Base-by-base conservation (phyloP, 2,888 invertebrate genomes). In the Gnatocerus cornutus region DNA sequence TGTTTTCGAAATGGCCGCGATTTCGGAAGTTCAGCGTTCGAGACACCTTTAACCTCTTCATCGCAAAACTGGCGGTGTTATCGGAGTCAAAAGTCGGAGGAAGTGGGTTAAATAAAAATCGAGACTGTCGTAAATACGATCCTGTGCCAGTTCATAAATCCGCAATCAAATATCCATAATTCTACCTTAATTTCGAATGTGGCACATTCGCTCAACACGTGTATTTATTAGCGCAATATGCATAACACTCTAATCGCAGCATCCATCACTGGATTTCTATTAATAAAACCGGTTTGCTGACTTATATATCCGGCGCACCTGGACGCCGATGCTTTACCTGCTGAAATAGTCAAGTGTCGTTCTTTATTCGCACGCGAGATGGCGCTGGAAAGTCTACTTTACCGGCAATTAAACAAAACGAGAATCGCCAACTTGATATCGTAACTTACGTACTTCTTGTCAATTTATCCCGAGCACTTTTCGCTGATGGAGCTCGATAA, bases 171-270 rank as follows among this genome's bases (percentile, higher is more conserved):
- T 61, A 61, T 41, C 30, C 65, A 62, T 62, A 70, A 55, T 12
- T 70, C 46, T 43, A 55, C 70, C 62, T 70, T 66, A 66, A 70
- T 70, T 70, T 30, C 4, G 53, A 56, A 48, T 50, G 63, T 50
- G 56, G 30, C 46, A 48, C 55, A 62, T 43, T 62, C 65, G 30
- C 67, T 61, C 67, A 67, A 43, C 67, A 53, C 67, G 52, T 59
- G 59, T 53, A 53, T 63, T 69, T 69, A 69, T 65, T 70, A 75
- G 71, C 45, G 72, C 74, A 76, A 75, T 76, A 74, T 75, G 76
- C 76, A 77, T 73, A 73, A 73, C 70, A 63, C 69, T 73, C 78
- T 78, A 78, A 78, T 78, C 76, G 77, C 77, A 70, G 77, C 77
- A 76, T 78, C 76, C 75, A 78, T 78, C 78, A 78, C 70, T 53